A percentile compares a stretch with the other conserved stretches of the same genome.
Conservation (phyloP, 2,888 invertebrate species). For the Apamea crenata region DNA sequence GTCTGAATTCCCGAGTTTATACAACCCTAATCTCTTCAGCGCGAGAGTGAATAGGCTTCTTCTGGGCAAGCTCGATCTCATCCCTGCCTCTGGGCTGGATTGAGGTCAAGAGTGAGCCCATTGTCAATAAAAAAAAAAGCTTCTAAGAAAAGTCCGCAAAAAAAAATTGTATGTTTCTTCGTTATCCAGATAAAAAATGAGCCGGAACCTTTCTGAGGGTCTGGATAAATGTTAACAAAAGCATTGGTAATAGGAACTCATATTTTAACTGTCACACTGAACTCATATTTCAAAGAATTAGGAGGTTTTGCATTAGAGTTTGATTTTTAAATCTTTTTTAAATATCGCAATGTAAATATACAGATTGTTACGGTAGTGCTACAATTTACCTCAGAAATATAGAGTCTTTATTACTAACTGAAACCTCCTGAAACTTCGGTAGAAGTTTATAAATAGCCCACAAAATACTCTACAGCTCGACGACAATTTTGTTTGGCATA, state of each 20-base stretch:
- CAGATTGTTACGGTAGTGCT: neutral
- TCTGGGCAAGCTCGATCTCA: too few species aligned
- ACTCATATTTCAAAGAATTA: neutral
- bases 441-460: conserved; percentile 49
- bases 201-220: too few species aligned
- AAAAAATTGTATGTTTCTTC: neutral
- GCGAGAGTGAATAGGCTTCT: too few species aligned
- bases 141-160: too few species aligned
- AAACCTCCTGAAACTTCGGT: neutral
- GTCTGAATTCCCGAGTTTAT: too few species aligned
- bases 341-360: neutral
- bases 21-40: too few species aligned
- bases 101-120: too few species aligned
- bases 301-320: neutral
- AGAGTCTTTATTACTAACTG: conserved; percentile 1
- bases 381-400: conserved; percentile 9
- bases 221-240: neutral
- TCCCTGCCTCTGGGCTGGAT: too few species aligned
- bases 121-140: too few species aligned
- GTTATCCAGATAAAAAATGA: too few species aligned
- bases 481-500: conserved; percentile 73
- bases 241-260: neutral
- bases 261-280: too few species aligned
- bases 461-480: conserved; percentile 42
- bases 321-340: neutral